A percentile compares a stretch with the other conserved stretches of the same genome.
These are phyloP conservation scores for Muschampia plurimacula DNA, from an alignment of 2,888 invertebrate genomes.

Conservation along the genomic window DNA sequence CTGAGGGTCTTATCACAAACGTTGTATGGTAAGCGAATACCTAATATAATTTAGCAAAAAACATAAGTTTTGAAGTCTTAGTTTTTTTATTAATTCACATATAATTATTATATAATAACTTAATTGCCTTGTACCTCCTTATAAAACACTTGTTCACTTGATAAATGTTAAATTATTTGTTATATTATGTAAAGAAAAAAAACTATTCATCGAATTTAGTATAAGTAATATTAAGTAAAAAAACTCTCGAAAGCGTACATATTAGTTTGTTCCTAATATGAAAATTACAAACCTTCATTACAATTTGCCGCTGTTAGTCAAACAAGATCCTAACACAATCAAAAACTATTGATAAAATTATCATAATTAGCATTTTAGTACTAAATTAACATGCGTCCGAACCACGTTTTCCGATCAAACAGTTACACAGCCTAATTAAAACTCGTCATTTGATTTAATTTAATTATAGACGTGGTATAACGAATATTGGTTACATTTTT, in stretches of 20 bases:
- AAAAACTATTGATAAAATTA: slow-evolving; percentile 21
- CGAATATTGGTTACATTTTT: slow-evolving; percentile 23
- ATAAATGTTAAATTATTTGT: no score
- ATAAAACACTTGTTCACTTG: no score
- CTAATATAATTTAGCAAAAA: not conserved
- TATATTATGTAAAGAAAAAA: no score
- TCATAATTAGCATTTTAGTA: slow-evolving; percentile 39
- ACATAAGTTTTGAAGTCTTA: no score
- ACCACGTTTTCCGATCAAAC: slow-evolving; percentile 32
- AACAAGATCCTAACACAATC: slow-evolving; percentile 23
- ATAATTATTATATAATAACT: no score
- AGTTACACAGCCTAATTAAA: slow-evolving; percentile 37
- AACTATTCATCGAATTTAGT: no score
- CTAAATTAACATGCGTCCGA: slow-evolving; percentile 25
- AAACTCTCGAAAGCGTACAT: not conserved
- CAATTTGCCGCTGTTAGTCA: not conserved
- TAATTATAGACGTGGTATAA: slow-evolving; percentile 39
- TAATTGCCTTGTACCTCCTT: no score
- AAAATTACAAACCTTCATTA: not conserved
- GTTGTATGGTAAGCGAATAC: not conserved
- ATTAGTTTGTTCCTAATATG: not conserved
- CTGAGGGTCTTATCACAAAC: slow-evolving; percentile 3
- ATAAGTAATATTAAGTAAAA: no score
- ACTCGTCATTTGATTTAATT: slow-evolving; percentile 44
- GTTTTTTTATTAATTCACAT: no score